Percentiles rank a stretch among this genome's conserved stretches.
Evolutionary conservation across 2,888 invertebrate genomes (phyloP).

Genomic region (Latheticus oryzae): DNA sequence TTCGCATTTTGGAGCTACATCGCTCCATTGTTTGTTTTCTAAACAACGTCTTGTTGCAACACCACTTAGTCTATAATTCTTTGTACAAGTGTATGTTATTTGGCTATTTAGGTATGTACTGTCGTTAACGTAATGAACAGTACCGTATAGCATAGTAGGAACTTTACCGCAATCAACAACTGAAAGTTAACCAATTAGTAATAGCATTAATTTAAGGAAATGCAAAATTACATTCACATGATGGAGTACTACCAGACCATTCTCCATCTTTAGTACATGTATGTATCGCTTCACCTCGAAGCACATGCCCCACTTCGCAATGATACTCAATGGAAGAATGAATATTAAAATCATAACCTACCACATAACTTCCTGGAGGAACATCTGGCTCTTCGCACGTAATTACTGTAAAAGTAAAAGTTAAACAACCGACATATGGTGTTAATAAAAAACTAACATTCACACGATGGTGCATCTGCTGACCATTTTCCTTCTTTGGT

Average conservation of each 20-base stretch:
- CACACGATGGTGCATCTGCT: constrained; percentile 86
- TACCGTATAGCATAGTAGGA: constrained; percentile 81
- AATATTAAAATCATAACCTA: constrained; percentile 89
- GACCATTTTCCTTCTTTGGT: constrained; percentile 90
- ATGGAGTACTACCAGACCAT: constrained; percentile 86
- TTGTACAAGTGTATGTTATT: constrained; percentile 82
- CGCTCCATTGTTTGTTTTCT: constrained; percentile 85
- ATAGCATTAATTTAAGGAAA: background rate
- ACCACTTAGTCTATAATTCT: constrained; percentile 83
- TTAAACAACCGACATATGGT: too few species aligned
- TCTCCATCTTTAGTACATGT: constrained; percentile 82
- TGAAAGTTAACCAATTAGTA: constrained; percentile 59
- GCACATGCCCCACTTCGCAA: constrained; percentile 85
- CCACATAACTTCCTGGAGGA: constrained; percentile 86
- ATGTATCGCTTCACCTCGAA: constrained; percentile 78
- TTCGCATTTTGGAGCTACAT: constrained; percentile 87
- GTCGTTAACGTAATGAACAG: constrained; percentile 79
- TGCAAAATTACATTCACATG: constrained; percentile 83
- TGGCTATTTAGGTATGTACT: constrained; percentile 86
- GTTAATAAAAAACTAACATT: constrained; percentile 70
- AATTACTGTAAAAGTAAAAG: constrained; percentile 79
- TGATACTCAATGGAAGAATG: constrained; percentile 89
- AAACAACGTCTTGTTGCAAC: constrained; percentile 78
- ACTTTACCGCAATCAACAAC: constrained; percentile 92
- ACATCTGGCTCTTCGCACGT: constrained; percentile 89